These are phyloP conservation scores for Hemaris fuciformis DNA, from an alignment of 2,888 invertebrate genomes.

Conservation along the genomic window DNA sequence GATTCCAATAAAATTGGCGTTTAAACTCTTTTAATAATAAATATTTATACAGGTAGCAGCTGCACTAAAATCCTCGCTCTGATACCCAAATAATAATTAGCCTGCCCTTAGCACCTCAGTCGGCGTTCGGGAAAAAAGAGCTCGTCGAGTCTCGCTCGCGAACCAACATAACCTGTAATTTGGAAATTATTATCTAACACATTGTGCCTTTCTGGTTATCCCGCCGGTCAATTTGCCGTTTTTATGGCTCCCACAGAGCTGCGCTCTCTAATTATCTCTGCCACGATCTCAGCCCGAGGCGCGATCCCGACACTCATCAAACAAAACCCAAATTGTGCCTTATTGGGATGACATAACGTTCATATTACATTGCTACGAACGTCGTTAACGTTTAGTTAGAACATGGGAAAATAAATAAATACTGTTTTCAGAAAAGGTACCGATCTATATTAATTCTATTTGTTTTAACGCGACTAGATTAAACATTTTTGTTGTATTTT, in stretches of 20 bases:
- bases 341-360: slow-evolving; percentile 32
- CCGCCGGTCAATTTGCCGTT: slow-evolving; percentile 82
- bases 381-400: slow-evolving; percentile 48
- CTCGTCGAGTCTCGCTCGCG: slow-evolving; percentile 68
- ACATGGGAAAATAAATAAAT: slow-evolving; percentile 71
- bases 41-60: slow-evolving; percentile 82
- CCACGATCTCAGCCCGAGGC: slow-evolving; percentile 77
- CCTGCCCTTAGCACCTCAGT: slow-evolving; percentile 80
- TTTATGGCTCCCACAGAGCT: slow-evolving; percentile 80
- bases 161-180: slow-evolving; percentile 80
- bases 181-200: slow-evolving; percentile 82
- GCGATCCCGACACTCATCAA: slow-evolving; percentile 38
- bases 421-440: slow-evolving; percentile 60
- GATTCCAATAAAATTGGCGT: slow-evolving; percentile 73
- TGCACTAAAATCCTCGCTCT: slow-evolving; percentile 76
- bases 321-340: slow-evolving; percentile 30
- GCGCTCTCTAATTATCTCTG: slow-evolving; percentile 79
- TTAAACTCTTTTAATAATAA: slow-evolving; percentile 77
- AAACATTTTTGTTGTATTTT: neutral
- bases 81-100: slow-evolving; percentile 81
- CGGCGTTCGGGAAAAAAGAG: slow-evolving; percentile 72
- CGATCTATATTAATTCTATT: slow-evolving; percentile 73
- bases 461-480: slow-evolving; percentile 47
- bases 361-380: slow-evolving; percentile 27
- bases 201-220: slow-evolving; percentile 82